phyloP scores from a whole-genome alignment of 1,140 invertebrate species.

The Gryllus bimaculatus region DNA sequence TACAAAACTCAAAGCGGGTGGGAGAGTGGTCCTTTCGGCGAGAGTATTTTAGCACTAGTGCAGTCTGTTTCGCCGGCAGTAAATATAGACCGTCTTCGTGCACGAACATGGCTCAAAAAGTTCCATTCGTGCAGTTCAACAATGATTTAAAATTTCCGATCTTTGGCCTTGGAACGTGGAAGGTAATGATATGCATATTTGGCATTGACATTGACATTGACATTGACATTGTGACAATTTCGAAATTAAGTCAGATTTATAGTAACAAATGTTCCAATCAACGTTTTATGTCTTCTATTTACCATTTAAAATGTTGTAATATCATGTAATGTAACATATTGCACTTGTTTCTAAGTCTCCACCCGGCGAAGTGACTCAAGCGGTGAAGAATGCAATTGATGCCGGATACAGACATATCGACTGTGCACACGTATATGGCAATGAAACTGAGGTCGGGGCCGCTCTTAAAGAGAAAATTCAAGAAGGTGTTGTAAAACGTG shows the following conservation, averaged over 20 bases:
- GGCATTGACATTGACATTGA: background rate
- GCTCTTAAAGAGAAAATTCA: conserved; percentile 61
- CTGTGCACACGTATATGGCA: conserved; percentile 69
- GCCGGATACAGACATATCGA: conserved; percentile 75
- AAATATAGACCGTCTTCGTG: background rate
- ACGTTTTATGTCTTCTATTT: background rate
- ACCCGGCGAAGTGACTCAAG: conserved; percentile 58
- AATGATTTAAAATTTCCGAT: conserved; percentile 55
- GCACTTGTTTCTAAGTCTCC: conserved; percentile 45
- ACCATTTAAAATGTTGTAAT: background rate
- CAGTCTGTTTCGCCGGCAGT: background rate
- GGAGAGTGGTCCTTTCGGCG: background rate
- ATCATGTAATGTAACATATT: background rate
- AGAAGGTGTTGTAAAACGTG: conserved; percentile 58
- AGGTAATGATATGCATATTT: conserved; percentile 41
- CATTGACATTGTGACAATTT: background rate
- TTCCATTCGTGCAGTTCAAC: conserved; percentile 47
- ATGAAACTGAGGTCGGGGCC: conserved; percentile 75
- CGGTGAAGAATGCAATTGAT: conserved; percentile 66
- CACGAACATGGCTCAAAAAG: conserved; percentile 25
- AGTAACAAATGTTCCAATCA: background rate
- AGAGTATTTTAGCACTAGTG: background rate
- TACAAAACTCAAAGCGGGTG: background rate
- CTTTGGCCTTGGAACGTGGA: conserved; percentile 71
- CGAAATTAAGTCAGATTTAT: background rate